Evolutionary conservation across 23 tunicate species (phyloP), one percentile per base, ranked within the genome.

Genomic region (Halocynthia roretzi): DNA sequence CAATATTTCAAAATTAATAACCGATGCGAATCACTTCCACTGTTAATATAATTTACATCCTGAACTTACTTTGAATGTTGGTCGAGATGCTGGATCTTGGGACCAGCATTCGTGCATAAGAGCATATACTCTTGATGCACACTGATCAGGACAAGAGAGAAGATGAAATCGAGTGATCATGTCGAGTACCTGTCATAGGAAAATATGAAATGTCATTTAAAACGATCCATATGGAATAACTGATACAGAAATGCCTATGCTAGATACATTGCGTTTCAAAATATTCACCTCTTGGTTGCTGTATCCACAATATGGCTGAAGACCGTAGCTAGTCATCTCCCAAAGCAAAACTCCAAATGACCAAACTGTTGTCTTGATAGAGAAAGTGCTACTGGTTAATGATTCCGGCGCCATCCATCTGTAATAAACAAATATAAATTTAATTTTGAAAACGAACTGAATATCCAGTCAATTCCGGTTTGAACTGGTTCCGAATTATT

Each of bases 391-490:
- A 44, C 68, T 72, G 19, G 79, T 68, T 6, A 92, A 54, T 44
- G 91, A 92, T 63, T 92, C 98, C 5, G 98, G 98, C 8, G 98
- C 98, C 98, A 92, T 92, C 98, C 98, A 92, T 78, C 98, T 91
- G 55, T 8, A 68, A 68, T 52, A 77, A 73, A 11, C 15, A 17
- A 22, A 15, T 15, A n/a, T 17, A 60, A 17, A 60, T 60, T 15
- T 15, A 17, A 60, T 60, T 18, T 54, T 51, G 2, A 54, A 19
- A 22, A 50, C 14, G n/a, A 67, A 67, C 19, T 2, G 44, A 19
- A 2, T 67, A 22, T 67, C 72, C 31, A 67, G 22, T n/a, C 1
- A n/a, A 20, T 11, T 67, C 12, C 5, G 64, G 15, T n/a, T 58
- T 58, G 15, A 58, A 17, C 64, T 58, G n/a, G 15, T n/a, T 58